These are phyloP conservation scores for Patagioenas fasciata DNA, from an alignment of 2,113 vertebrate species.

Conservation along the genomic window DNA sequence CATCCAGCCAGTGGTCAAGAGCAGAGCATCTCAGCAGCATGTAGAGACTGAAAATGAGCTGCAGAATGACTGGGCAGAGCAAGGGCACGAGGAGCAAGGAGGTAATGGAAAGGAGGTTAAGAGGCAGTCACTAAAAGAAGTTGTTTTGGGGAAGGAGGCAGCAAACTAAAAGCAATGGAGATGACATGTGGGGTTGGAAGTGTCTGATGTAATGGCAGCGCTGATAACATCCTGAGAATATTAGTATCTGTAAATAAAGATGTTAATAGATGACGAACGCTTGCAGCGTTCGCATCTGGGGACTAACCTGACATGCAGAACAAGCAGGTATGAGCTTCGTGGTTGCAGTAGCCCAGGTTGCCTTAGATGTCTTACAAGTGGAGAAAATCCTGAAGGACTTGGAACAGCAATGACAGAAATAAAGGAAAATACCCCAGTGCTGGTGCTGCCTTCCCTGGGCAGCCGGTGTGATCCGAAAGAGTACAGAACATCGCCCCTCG, in stretches of 20 bases:
- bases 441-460: background rate
- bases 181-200: background rate
- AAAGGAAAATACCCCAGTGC: background rate
- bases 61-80: background rate
- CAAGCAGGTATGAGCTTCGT: background rate
- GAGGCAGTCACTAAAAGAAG: background rate
- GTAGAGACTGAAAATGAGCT: background rate
- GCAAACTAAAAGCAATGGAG: background rate
- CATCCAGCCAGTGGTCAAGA: background rate
- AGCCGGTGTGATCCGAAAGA: background rate
- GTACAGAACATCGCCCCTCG: accelerated
- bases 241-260: background rate
- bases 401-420: background rate
- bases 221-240: background rate
- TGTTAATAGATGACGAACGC: background rate
- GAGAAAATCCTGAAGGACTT: background rate
- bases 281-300: background rate
- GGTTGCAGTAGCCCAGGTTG: background rate
- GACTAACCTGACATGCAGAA: background rate
- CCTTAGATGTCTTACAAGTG: background rate
- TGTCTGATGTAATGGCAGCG: background rate
- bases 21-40: background rate
- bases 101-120: background rate
- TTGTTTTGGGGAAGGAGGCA: background rate
- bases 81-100: background rate